Base-by-base conservation (phyloP, 2,888 invertebrate genomes). In the Thysanoteuthis rhombus region DNA sequence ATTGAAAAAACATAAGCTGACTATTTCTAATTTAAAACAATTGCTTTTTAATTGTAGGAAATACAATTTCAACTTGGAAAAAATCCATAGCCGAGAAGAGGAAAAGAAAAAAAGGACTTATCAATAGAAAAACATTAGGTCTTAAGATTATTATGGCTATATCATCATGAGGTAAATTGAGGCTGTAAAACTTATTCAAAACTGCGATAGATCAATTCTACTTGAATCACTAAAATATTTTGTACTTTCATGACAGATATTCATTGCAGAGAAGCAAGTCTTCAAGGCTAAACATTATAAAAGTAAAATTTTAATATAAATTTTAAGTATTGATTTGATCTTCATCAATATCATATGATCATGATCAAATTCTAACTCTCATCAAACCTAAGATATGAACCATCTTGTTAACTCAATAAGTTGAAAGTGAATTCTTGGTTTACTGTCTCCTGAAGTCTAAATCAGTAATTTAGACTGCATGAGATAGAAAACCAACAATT, bases 331-430 rank as follows among this genome's bases (percentile, higher is more conserved):
- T n/a, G n/a, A 75, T 75, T n/a, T 75, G 3, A 75, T 32, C 19
- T n/a, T 58, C 1, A n/a, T n/a, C 75, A 52, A 75, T 58, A 52
- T 52, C 25, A 58, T 10, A 25, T 58, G 12, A 75, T 75, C 12
- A 75, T 75, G n/a, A 75, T 75, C n/a, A n/a, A 75, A 75, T 75
- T n/a, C 75, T n/a, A 75, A 75, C n/a, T 75, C 75, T 75, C 75
- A 58, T 58, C 12, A 32, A 75, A 75, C 8, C 5, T 75, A 75
- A 75, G 10, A 75, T 75, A 75, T n/a, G 16, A 75, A 75, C 75
- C 32, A 32, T n/a, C n/a, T 75, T n/a, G n/a, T n/a, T 75, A 75
- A 58, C 8, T 58, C 10, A 58, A 75, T 75, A 1, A 32, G 6
- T n/a, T 75, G 75, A n/a, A 75, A 75, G 32, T 75, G 10, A 75